Percentiles rank a stretch among this genome's conserved stretches.
phyloP scores from a whole-genome alignment of 2,113 vertebrate genomes.

The Percina caprodes region DNA sequence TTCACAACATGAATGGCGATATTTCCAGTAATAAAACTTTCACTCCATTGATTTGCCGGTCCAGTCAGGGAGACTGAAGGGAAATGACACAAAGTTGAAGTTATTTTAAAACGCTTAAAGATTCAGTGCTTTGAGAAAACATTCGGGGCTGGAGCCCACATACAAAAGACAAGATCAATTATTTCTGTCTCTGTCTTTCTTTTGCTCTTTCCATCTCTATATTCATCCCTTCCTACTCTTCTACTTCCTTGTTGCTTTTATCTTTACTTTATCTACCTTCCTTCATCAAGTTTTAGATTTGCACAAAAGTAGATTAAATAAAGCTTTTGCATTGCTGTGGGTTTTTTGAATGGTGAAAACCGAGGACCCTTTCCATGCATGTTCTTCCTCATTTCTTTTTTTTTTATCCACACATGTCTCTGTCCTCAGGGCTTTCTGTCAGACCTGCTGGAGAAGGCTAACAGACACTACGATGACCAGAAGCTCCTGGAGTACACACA shows the following conservation, averaged over 20 bases:
- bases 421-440: slow-evolving; percentile 92
- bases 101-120: too few relatives aligned
- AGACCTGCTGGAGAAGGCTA: slow-evolving; percentile 96
- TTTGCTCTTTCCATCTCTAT: too few relatives aligned
- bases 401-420: slow-evolving; percentile 6
- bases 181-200: neutral
- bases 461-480: slow-evolving; percentile 93
- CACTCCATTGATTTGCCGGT: too few relatives aligned
- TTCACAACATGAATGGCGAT: too few relatives aligned
- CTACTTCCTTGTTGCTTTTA: neutral
- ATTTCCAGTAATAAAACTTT: too few relatives aligned
- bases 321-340: neutral
- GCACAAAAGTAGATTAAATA: neutral
- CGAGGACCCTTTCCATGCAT: neutral
- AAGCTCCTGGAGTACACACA: slow-evolving; percentile 98
- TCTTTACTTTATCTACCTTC: neutral
- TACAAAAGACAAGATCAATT: too few relatives aligned
- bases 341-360: neutral
- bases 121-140: too few relatives aligned
- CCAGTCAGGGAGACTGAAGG: too few relatives aligned
- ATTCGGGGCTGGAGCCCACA: too few relatives aligned
- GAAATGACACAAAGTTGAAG: too few relatives aligned
- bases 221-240: neutral
- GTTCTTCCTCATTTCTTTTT: neutral
- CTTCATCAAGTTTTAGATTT: neutral